These are phyloP conservation scores for Drosophila melanica DNA, from an alignment of 1,140 invertebrate species.

Conservation along the genomic window DNA sequence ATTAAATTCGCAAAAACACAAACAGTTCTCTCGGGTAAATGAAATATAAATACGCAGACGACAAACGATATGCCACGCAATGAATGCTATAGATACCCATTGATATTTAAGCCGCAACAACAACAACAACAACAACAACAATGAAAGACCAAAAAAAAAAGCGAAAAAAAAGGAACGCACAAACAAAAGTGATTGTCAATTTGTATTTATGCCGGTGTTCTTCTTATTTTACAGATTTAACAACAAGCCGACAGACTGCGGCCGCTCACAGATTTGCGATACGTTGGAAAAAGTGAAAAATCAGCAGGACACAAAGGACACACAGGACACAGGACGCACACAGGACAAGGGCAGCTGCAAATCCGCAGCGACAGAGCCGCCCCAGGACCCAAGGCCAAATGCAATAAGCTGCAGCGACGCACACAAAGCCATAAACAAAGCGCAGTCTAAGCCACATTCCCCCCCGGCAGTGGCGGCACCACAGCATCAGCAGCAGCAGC, in stretches of 20 bases:
- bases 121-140: slow-evolving; percentile 16
- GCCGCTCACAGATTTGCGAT: slow-evolving; percentile 14
- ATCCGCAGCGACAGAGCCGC: slow-evolving; percentile 7
- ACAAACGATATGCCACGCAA: slow-evolving; percentile 40
- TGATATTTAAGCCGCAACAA: slow-evolving; percentile 74
- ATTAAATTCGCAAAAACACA: slow-evolving; percentile 63
- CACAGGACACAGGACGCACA: slow-evolving; percentile 1
- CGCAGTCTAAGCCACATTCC: slow-evolving; percentile 54
- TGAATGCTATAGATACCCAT: slow-evolving; percentile 42
- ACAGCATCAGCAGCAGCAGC: neutral
- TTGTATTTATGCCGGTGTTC: slow-evolving; percentile 66
- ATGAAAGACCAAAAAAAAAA: neutral
- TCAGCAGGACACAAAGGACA: slow-evolving; percentile 27
- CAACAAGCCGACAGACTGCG: slow-evolving; percentile 52
- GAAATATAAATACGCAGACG: slow-evolving; percentile 60
- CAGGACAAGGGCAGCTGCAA: slow-evolving; percentile 1
- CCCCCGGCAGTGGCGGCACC: neutral
- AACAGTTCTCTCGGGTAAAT: slow-evolving; percentile 33
- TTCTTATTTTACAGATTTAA: slow-evolving; percentile 72
- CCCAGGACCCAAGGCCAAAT: slow-evolving; percentile 54
- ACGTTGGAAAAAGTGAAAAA: slow-evolving; percentile 70
- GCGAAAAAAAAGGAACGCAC: too few relatives aligned
- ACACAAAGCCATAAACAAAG: slow-evolving; percentile 58
- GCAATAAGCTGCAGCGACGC: slow-evolving; percentile 68
- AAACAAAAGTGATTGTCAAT: slow-evolving; percentile 64